Conservation (phyloP, 2,888 invertebrate genomes). For the Apotomis turbidana region DNA sequence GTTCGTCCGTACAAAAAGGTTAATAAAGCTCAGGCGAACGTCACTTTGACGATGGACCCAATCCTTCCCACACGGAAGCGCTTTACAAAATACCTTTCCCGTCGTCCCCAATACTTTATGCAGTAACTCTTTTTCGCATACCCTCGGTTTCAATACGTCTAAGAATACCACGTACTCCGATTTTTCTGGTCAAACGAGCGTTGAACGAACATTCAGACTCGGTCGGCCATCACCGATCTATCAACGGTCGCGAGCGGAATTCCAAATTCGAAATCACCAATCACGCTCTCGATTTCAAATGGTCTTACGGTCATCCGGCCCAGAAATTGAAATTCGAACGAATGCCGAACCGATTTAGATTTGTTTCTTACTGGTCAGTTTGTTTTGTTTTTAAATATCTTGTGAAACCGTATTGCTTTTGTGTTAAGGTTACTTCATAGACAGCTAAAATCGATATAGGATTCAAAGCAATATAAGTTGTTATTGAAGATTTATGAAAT, state of each 20-base stretch:
- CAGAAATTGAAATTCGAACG: conserved; percentile 71
- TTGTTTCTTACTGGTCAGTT: conserved; percentile 54
- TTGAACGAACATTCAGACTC: conserved; percentile 59
- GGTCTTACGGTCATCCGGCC: conserved; percentile 63
- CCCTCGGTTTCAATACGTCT: conserved; percentile 47
- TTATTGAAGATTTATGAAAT: conserved; percentile 73
- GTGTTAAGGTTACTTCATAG: conserved; percentile 22
- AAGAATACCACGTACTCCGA: conserved; percentile 65
- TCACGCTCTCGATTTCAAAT: conserved; percentile 65
- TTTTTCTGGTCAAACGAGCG: conserved; percentile 80
- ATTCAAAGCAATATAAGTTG: conserved; percentile 49
- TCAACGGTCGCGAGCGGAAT: conserved; percentile 78
- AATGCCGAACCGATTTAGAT: conserved; percentile 67
- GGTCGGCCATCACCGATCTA: conserved; percentile 75
- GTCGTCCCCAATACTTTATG: conserved; percentile 30
- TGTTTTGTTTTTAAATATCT: conserved; percentile 45
- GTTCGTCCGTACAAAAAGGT: conserved; percentile 24
- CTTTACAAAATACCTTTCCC: conserved; percentile 33
- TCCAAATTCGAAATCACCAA: conserved; percentile 77
- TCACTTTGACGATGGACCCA: conserved; percentile 38
- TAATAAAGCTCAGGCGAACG: conserved; percentile 36
- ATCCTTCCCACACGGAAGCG: conserved; percentile 37
- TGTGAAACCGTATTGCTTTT: conserved; percentile 44
- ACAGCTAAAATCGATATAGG: not conserved
- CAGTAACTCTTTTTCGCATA: conserved; percentile 40